Conservation (phyloP, 2,888 invertebrate genomes). For the Eristalis intricaria region DNA sequence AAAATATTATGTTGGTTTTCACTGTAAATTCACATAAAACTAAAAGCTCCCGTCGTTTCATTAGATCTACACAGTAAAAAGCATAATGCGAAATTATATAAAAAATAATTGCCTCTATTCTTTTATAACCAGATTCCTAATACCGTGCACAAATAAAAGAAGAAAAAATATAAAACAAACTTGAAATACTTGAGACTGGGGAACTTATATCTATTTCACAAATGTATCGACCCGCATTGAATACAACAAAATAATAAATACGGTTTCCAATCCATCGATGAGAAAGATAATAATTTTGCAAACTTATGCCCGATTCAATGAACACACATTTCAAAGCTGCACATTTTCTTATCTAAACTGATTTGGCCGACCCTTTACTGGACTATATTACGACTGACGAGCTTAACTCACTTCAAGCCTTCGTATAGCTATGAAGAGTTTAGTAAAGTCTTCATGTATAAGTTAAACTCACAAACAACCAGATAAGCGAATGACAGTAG, state of each 20-base stretch:
- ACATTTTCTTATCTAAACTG: slow-evolving; percentile 2
- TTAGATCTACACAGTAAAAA: slow-evolving; percentile 50
- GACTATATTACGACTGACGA: slow-evolving; percentile 52
- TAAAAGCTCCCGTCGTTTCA: slow-evolving; percentile 33
- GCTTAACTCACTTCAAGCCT: slow-evolving; percentile 53
- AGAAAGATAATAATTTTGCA: neutral
- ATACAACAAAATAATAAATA: neutral
- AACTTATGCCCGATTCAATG: neutral
- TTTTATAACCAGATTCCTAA: slow-evolving; percentile 48
- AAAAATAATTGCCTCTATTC: slow-evolving; percentile 51
- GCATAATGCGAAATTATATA: slow-evolving; percentile 41
- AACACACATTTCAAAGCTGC: slow-evolving; percentile 20
- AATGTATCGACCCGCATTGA: slow-evolving; percentile 55
- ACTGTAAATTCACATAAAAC: slow-evolving; percentile 13
- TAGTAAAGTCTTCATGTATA: slow-evolving; percentile 36
- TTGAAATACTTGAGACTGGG: slow-evolving; percentile 19
- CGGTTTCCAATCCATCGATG: neutral
- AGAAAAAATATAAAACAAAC: slow-evolving; percentile 2
- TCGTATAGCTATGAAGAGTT: slow-evolving; percentile 51
- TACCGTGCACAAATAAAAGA: neutral
- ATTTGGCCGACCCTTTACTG: slow-evolving; percentile 58
- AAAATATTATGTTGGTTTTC: neutral
- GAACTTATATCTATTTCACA: slow-evolving; percentile 4
- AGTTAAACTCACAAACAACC: slow-evolving; percentile 13
- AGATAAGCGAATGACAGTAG: slow-evolving; percentile 7